phyloP scores from a whole-genome alignment of 1,140 invertebrate genomes.

The Drosophila teissieri region DNA sequence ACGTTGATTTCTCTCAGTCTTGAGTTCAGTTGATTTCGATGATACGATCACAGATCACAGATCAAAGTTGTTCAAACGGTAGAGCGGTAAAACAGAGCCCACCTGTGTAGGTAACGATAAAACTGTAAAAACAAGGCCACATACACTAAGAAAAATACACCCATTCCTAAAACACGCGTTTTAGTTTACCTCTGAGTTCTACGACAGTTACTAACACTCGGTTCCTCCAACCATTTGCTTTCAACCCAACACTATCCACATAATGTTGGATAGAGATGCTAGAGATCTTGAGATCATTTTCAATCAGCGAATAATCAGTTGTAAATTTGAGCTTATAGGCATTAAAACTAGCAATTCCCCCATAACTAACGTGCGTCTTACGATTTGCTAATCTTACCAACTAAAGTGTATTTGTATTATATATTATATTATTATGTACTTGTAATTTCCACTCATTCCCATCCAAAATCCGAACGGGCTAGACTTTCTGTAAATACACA shows the following conservation, averaged over 20 bases:
- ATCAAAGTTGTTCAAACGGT: constrained; percentile 47
- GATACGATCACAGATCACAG: constrained; percentile 29
- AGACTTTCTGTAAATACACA: constrained; percentile 44
- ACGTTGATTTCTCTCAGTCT: constrained; percentile 42
- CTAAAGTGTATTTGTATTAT: constrained; percentile 46
- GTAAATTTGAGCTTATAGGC: constrained; percentile 83
- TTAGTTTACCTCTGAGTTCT: constrained; percentile 41
- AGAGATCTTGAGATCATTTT: constrained; percentile 29
- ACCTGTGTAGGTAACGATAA: constrained; percentile 76
- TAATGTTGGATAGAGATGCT: background rate
- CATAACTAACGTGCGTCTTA: constrained; percentile 46
- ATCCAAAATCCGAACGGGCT: constrained; percentile 15
- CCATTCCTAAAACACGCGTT: constrained; percentile 30
- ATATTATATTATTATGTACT: constrained; percentile 46
- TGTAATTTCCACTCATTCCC: constrained; percentile 45
- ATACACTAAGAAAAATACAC: constrained; percentile 19
- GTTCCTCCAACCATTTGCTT: constrained; percentile 23
- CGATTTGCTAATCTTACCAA: constrained; percentile 48
- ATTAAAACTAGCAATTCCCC: constrained; percentile 49
- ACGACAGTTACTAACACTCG: constrained; percentile 39
- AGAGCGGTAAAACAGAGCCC: constrained; percentile 65
- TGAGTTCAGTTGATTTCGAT: constrained; percentile 34
- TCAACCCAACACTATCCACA: constrained; percentile 6
- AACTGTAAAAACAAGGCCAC: constrained; percentile 52
- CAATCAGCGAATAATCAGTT: constrained; percentile 72